Percentiles rank a stretch among this genome's conserved stretches.
Evolutionary conservation across 2,113 vertebrate species (phyloP).

Genomic region (Naja naja): DNA sequence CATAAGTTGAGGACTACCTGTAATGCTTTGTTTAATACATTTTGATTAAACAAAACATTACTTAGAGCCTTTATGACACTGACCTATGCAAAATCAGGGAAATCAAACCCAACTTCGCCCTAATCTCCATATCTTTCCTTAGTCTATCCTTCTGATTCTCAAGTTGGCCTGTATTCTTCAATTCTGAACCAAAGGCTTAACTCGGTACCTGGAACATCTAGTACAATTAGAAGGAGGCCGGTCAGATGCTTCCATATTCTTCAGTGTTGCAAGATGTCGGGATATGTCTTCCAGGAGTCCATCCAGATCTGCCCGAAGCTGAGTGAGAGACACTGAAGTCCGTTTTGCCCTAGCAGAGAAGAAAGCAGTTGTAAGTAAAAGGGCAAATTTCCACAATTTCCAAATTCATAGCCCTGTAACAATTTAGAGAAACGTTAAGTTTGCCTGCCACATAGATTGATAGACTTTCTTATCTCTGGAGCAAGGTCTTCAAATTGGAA

Average conservation of each 20-base stretch:
- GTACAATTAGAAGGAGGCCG: neutral
- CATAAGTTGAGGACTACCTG: neutral
- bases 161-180: neutral
- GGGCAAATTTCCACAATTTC: neutral
- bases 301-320: slow-evolving; percentile 54
- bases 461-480: neutral
- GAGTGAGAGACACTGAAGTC: slow-evolving; percentile 57
- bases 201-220: slow-evolving; percentile 19
- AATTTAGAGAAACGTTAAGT: neutral
- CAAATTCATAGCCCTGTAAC: neutral
- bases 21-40: neutral
- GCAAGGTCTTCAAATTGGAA: neutral
- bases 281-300: slow-evolving; percentile 61
- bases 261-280: slow-evolving; percentile 36
- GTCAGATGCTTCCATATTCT: neutral
- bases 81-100: neutral
- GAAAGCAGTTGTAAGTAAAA: neutral
- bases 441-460: neutral
- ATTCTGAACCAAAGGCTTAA: neutral
- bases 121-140: neutral
- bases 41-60: neutral
- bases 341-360: slow-evolving; percentile 52
- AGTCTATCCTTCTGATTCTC: neutral
- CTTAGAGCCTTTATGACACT: neutral
- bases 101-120: neutral